A percentile compares a stretch with the other conserved stretches of the same genome.
These are phyloP conservation scores for Oncopodura yosiiana DNA, from an alignment of 1,140 invertebrate genomes.

Conservation along the genomic window DNA sequence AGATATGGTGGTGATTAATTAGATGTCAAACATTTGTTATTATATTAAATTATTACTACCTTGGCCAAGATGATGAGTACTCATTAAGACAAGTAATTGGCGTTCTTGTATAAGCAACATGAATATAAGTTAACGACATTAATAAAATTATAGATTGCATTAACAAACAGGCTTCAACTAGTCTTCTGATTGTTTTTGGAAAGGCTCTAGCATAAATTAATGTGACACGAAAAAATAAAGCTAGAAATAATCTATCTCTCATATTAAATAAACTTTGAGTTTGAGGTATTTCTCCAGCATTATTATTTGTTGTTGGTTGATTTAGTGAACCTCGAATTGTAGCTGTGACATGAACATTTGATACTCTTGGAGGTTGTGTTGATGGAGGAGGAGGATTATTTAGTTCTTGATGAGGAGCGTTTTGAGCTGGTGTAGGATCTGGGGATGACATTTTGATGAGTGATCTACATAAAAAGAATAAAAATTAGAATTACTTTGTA, in stretches of 20 bases:
- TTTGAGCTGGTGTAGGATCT: neutral
- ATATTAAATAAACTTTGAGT: conserved; percentile 46
- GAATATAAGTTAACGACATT: conserved; percentile 59
- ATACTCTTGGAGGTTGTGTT: neutral
- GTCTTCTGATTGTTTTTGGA: conserved; percentile 69
- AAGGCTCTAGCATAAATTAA: conserved; percentile 80
- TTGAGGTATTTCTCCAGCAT: conserved; percentile 31
- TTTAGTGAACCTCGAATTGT: conserved; percentile 7
- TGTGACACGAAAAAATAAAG: conserved; percentile 82
- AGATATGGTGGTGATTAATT: conserved; percentile 26
- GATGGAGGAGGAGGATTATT: neutral
- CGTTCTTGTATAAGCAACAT: conserved; percentile 81
- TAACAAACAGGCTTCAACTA: conserved; percentile 84
- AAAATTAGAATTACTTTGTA: neutral
- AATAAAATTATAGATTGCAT: conserved; percentile 54
- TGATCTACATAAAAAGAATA: neutral
- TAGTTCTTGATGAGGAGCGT: neutral
- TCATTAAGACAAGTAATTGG: conserved; percentile 88
- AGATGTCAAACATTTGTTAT: neutral
- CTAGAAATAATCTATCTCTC: conserved; percentile 87
- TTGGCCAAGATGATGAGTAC: conserved; percentile 80
- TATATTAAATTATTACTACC: neutral
- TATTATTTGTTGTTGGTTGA: conserved; percentile 26
- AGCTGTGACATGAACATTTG: conserved; percentile 8
- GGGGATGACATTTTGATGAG: neutral